Base-by-base conservation (phyloP, 2,888 invertebrate genomes). In the Erannis defoliaria region DNA sequence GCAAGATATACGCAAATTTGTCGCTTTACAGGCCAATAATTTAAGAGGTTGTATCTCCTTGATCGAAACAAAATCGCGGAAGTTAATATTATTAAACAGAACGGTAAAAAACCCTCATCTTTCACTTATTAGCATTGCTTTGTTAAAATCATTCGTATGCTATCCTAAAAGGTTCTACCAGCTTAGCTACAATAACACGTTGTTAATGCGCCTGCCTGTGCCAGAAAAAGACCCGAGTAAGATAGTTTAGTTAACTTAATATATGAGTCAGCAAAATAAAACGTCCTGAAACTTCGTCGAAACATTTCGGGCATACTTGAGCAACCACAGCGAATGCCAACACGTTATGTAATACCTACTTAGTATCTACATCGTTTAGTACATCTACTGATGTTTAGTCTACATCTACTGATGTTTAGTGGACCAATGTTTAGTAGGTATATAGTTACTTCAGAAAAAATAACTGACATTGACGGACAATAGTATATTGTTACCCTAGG, bases 181-280 rank as follows among this genome's bases (percentile, higher is more conserved):
- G 18, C 21, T 45, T 33, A 19, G 50, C 43, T 38, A 50, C 49
- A 42, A 43, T 38, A 58, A 35, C 45, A 29, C 31, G 37, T 58
- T 45, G 53, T 48, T 59, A 59, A 42, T 58, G 38, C 21, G 23
- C 29, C 19, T 33, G 23, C 48, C 54, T 29, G 23, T 31, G 31
- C 46, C 37, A 18, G 33, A 49, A 49, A 49, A 23, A 43, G 55
- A 35, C 48, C 26, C 14, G 12, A 33, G 48, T 48, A 10, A 19
- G 38, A 38, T 49, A 43, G 37, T 55, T 55, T 42, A 55, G 49
- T 55, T 55, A 51, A 55, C 43, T n/a, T n/a, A n/a, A 29, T 55
- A 51, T 23, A 38, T 55, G 55, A 55, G 31, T 50, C 55, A 40
- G 55, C 50, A 37, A 37, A 55, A 55, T 43, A 61, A 55, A 61